Percentiles rank a stretch among this genome's conserved stretches.
Evolutionary conservation across 1,140 invertebrate species (phyloP).

Genomic region (Phymastichus coffea): DNA sequence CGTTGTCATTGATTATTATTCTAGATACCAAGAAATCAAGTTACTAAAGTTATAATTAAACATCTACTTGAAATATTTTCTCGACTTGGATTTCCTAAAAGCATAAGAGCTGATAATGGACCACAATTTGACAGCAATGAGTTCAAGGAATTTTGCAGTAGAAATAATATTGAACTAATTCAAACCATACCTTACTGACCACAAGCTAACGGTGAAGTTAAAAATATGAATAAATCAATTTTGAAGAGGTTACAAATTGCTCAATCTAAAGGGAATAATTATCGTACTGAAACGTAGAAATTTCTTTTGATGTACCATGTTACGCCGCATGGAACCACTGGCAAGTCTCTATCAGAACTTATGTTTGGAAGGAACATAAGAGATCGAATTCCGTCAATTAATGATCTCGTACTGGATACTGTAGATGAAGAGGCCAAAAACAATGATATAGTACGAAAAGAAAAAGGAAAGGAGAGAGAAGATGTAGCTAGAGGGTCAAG

Average conservation of each 20-base stretch:
- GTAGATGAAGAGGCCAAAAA: constrained; percentile 18
- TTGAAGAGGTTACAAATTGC: constrained; percentile 40
- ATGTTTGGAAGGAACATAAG: constrained; percentile 37
- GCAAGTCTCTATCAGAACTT: constrained; percentile 44
- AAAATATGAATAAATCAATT: constrained; percentile 36
- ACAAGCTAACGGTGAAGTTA: constrained; percentile 30
- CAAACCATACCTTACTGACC: constrained; percentile 28
- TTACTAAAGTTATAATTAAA: constrained; percentile 20
- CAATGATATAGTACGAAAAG: constrained; percentile 21
- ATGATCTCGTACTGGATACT: neutral
- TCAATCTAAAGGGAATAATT: constrained; percentile 31
- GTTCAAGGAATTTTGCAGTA: neutral
- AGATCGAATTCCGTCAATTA: constrained; percentile 35
- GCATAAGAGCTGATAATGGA: constrained; percentile 19
- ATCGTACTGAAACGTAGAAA: constrained; percentile 28
- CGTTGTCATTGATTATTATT: constrained; percentile 37
- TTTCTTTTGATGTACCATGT: constrained; percentile 40
- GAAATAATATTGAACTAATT: neutral
- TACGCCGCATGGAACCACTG: constrained; percentile 36
- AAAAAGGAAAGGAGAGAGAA: constrained; percentile 20
- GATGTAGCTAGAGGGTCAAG: constrained; percentile 8
- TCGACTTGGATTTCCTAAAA: constrained; percentile 14
- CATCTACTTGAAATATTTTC: constrained; percentile 21
- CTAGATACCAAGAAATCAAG: constrained; percentile 30
- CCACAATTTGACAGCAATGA: neutral